A percentile compares a stretch with the other conserved stretches of the same genome.
Evolutionary conservation across 2,888 invertebrate genomes (phyloP).

Genomic region (Acrocyrtus sp.): DNA sequence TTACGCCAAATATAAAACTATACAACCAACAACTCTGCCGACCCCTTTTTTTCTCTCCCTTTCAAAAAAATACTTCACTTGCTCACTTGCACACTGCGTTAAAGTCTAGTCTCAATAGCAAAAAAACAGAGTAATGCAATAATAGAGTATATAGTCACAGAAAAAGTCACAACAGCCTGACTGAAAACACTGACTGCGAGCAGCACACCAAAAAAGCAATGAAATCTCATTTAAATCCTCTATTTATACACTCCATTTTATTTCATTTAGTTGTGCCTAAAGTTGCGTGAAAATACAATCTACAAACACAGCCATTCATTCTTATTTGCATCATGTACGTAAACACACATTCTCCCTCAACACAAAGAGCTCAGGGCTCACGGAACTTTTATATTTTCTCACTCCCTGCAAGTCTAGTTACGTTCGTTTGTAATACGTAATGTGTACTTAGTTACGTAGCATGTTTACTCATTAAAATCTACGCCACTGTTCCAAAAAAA

Average conservation of each 20-base stretch:
- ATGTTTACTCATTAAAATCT: conserved; percentile 21
- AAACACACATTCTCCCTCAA: neutral
- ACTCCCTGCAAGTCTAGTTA: neutral
- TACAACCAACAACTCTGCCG: neutral
- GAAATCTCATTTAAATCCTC: conserved; percentile 53
- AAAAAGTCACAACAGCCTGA: conserved; percentile 10
- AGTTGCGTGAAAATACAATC: conserved; percentile 51
- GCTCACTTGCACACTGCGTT: conserved; percentile 1
- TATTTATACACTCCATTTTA: conserved; percentile 53
- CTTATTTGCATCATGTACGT: neutral
- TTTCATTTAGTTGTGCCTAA: conserved; percentile 49
- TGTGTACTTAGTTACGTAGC: conserved; percentile 1
- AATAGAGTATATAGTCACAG: conserved; percentile 8
- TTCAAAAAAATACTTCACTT: conserved; percentile 34
- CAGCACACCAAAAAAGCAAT: conserved; percentile 30
- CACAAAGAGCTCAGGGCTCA: no score
- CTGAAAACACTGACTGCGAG: conserved; percentile 3
- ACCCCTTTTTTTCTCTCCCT: conserved; percentile 25
- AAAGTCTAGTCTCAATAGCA: no score
- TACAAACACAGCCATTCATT: conserved; percentile 43
- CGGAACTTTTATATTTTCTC: no score
- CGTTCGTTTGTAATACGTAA: no score
- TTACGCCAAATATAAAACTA: conserved; percentile 15
- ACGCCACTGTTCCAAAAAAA: neutral
- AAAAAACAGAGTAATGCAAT: conserved; percentile 27